phyloP scores from a whole-genome alignment of 2,888 invertebrate species.

The Orchesellides sinensis region DNA sequence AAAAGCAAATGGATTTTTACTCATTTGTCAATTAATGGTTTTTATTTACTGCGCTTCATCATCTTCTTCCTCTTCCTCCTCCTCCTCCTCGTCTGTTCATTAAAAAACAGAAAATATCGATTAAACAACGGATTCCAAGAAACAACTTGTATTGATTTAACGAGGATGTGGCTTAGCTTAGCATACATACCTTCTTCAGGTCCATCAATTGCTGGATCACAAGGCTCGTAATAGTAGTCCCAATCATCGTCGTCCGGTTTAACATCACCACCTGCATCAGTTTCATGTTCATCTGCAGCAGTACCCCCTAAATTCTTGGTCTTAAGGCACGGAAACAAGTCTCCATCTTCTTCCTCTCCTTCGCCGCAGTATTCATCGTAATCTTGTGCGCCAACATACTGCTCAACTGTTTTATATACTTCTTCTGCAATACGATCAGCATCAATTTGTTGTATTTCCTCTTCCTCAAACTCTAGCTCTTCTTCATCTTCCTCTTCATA shows the following conservation, averaged over 20 bases:
- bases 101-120: conserved; percentile 4
- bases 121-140: conserved; percentile 4
- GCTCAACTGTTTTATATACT: neutral
- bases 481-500: conserved; percentile 6
- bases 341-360: conserved; percentile 16
- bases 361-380: conserved; percentile 42
- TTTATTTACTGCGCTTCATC: conserved; percentile 27
- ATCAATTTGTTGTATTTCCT: neutral
- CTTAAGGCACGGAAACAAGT: neutral
- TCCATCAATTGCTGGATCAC: conserved; percentile 36
- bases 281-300: neutral
- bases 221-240: conserved; percentile 44
- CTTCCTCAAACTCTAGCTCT: neutral
- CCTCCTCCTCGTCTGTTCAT: neutral
- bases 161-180: neutral
- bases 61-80: conserved; percentile 22
- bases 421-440: neutral
- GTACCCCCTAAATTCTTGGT: neutral
- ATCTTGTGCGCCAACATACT: neutral
- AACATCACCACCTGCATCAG: conserved; percentile 18
- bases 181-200: conserved; percentile 27
- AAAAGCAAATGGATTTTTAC: too few relatives aligned
- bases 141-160: neutral
- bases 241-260: conserved; percentile 23
- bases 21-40: neutral